Evolutionary conservation across 2,888 invertebrate species (phyloP).

Genomic region (Venustoraphidia nigricollis): DNA sequence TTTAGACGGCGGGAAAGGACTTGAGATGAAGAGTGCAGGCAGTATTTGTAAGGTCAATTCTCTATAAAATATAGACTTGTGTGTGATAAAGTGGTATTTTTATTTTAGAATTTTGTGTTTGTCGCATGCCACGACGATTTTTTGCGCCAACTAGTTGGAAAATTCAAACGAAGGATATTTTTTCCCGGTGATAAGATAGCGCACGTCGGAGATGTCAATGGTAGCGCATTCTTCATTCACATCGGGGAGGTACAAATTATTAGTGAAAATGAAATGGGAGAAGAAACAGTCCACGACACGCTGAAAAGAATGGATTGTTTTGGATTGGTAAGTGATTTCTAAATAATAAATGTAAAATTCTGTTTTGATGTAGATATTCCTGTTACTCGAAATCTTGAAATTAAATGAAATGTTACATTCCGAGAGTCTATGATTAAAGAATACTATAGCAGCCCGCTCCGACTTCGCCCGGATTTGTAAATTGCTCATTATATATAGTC

Average conservation of each 20-base stretch:
- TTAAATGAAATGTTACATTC: too few relatives aligned
- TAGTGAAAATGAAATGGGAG: slow-evolving; percentile 8
- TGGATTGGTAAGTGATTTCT: slow-evolving; percentile 11
- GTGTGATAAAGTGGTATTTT: not conserved
- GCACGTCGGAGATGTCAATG: slow-evolving; percentile 16
- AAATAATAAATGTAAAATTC: not conserved
- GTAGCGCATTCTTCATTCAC: slow-evolving; percentile 17
- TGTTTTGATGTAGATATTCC: slow-evolving; percentile 1
- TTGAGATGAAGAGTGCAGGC: too few relatives aligned
- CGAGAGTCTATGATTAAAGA: too few relatives aligned
- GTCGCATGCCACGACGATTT: slow-evolving; percentile 15
- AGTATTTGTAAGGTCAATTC: too few relatives aligned
- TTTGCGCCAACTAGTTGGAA: slow-evolving; percentile 12
- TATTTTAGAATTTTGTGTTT: slow-evolving; percentile 13
- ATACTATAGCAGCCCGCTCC: too few relatives aligned
- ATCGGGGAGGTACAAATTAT: slow-evolving; percentile 12
- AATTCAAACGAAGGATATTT: slow-evolving; percentile 10
- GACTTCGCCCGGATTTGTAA: too few relatives aligned
- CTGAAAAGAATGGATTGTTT: slow-evolving; percentile 14
- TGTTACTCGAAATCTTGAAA: too few relatives aligned
- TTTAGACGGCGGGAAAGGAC: not conserved
- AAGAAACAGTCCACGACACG: slow-evolving; percentile 12
- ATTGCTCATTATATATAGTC: too few relatives aligned
- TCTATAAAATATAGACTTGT: not conserved
- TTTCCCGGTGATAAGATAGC: slow-evolving; percentile 14